These are phyloP conservation scores for Eudyptes chrysolophus DNA, from an alignment of 2,113 vertebrate species.

Conservation along the genomic window DNA sequence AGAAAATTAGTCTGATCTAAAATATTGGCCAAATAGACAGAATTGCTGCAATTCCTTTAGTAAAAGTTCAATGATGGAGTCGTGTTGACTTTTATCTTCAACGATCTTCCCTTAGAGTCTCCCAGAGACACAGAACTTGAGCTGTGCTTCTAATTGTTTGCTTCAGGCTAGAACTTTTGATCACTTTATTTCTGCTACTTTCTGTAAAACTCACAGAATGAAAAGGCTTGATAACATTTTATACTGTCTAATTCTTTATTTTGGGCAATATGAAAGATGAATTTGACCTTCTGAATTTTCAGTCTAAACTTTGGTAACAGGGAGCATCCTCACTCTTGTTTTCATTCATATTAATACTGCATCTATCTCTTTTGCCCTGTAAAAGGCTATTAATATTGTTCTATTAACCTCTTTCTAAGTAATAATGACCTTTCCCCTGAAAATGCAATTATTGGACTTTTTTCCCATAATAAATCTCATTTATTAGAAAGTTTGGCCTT, in stretches of 20 bases:
- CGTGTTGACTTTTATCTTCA: slow-evolving; percentile 41
- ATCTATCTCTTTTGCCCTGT: slow-evolving; percentile 58
- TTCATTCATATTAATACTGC: slow-evolving; percentile 67
- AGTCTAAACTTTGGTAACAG: slow-evolving; percentile 43
- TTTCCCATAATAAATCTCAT: slow-evolving; percentile 75
- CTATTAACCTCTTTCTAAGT: slow-evolving; percentile 65
- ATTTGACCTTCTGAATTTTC: slow-evolving; percentile 65
- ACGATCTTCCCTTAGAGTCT: slow-evolving; percentile 2
- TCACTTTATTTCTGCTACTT: slow-evolving; percentile 41
- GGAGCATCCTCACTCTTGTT: slow-evolving; percentile 66
- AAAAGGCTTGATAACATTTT: slow-evolving; percentile 59
- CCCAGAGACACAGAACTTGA: slow-evolving; percentile 24
- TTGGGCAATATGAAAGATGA: slow-evolving; percentile 23
- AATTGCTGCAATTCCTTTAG: not conserved
- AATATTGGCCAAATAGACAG: slow-evolving; percentile 2
- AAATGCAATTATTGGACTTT: slow-evolving; percentile 74
- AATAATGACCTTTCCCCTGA: slow-evolving; percentile 63
- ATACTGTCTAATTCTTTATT: slow-evolving; percentile 58
- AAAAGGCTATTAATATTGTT: slow-evolving; percentile 64
- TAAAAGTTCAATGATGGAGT: not conserved
- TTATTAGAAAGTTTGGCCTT: slow-evolving; percentile 74
- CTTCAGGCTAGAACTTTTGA: slow-evolving; percentile 63
- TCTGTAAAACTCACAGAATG: slow-evolving; percentile 9
- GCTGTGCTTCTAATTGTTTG: slow-evolving; percentile 24
- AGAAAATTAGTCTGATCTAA: slow-evolving; percentile 41